phyloP scores from a whole-genome alignment of 1,140 invertebrate species.

The Leptinotarsa defecta region DNA sequence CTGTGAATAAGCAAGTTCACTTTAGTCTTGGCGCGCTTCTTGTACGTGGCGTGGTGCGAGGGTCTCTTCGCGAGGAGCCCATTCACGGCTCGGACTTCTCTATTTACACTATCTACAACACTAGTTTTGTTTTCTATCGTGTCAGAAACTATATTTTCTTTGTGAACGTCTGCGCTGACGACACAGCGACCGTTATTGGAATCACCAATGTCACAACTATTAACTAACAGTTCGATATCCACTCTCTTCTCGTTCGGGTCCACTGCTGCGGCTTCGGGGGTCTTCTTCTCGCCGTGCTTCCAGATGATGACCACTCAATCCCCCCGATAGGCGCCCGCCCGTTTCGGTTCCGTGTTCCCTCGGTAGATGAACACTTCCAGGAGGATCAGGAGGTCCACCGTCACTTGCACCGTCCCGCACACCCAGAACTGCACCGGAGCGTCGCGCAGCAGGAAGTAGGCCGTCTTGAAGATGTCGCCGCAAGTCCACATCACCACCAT shows the following conservation, averaged over 20 bases:
- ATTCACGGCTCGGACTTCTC: conserved; percentile 26
- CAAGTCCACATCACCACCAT: conserved; percentile 98
- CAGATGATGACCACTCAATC: conserved; percentile 63
- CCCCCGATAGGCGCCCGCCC: conserved; percentile 60
- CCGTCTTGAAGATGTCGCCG: conserved; percentile 95
- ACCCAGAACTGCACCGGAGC: conserved; percentile 95
- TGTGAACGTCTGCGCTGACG: conserved; percentile 38
- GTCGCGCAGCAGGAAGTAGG: conserved; percentile 88
- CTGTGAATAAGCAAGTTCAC: conserved; percentile 53
- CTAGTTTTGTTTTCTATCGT: conserved; percentile 25
- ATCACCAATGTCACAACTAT: conserved; percentile 14
- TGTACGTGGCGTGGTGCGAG: conserved; percentile 42
- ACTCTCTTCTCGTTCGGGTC: conserved; percentile 23
- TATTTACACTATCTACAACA: conserved; percentile 39
- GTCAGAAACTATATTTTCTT: conserved; percentile 25
- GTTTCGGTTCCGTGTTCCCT: conserved; percentile 64
- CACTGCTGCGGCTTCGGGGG: conserved; percentile 27
- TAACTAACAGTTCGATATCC: conserved; percentile 16
- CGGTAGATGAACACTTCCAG: conserved; percentile 69
- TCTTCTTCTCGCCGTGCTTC: conserved; percentile 48
- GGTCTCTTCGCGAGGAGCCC: conserved; percentile 33
- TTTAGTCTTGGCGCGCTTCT: conserved; percentile 46
- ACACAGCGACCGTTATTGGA: conserved; percentile 12
- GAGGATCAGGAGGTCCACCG: conserved; percentile 60
- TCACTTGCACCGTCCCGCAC: conserved; percentile 91